Base-by-base conservation (phyloP, 2,113 vertebrate genomes). In the Strix uralensis region DNA sequence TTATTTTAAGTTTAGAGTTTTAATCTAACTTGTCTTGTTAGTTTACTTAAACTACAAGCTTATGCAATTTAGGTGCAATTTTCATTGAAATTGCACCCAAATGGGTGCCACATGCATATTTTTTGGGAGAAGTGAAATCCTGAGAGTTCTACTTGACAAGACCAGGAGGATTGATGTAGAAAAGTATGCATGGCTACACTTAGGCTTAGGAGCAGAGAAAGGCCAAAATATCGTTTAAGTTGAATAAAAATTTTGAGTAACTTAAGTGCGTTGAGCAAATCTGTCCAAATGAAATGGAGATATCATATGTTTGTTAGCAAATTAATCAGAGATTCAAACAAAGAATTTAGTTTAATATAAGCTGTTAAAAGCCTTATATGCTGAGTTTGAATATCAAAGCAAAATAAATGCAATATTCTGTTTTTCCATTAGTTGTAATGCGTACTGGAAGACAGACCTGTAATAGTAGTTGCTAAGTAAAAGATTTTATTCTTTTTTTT, bases 21-120 rank as follows among this genome's bases (percentile, higher is more conserved):
- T 86, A 29, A n/a, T 82, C 7, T 49, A 46, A 46, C 12, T 85
- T 69, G 6, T 67, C 16, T 44, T 72, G 7, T 22, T 79, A 54
- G 8, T 83, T 83, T 9, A 38, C 32, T 38, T 78, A 3, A 77
- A 82, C 4, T 81, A 36, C 17, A 38, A 70, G 5, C 11, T 62
- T 79, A 12, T 2, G 7, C 15, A 55, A 5, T 47, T 80, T 58
- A 32, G 13, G 8, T 80, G 11, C 10, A 49, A 1, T 74, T 95
- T 67, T 44, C 63, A 29, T 46, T 90, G 15, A n/a, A 29, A 23
- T 30, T 59, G 9, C 30, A 40, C 40, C 40, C 40, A 40, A 40
- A 40, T 40, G 11, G 8, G 5, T 90, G 51, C 9, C 44, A 2
- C 19, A 6, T 51, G 13, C 3, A 0, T 49, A 4, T 61, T 34